phyloP scores from a whole-genome alignment of 23 tunicate species.

The Aplidium turbinatum region DNA sequence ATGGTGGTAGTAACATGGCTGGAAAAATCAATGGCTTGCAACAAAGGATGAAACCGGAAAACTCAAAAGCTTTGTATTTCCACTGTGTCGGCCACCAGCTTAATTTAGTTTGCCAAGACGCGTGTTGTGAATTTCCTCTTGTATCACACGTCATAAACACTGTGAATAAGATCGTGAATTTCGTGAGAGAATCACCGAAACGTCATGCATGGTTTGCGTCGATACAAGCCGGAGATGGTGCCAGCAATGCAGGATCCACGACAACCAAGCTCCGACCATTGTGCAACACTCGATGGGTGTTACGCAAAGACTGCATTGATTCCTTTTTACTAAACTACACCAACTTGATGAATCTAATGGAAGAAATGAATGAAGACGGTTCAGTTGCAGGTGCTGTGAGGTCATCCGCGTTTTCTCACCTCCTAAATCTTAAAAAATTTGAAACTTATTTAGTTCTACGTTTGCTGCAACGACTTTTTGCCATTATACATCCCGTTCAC shows the following conservation, averaged over 20 bases:
- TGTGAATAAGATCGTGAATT: constrained; percentile 25
- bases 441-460: neutral
- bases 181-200: constrained; percentile 19
- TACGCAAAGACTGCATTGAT: constrained; percentile 22
- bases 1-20: constrained; percentile 33
- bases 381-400: neutral
- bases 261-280: constrained; percentile 14
- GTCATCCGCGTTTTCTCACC: neutral
- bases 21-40: neutral
- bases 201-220: constrained; percentile 6
- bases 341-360: neutral
- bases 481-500: neutral
- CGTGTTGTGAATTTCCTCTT: neutral
- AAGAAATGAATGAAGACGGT: neutral
- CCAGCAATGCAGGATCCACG: neutral
- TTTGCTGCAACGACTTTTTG: neutral
- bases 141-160: constrained; percentile 6
- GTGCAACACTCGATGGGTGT: constrained; percentile 23
- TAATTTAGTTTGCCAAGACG: constrained; percentile 13
- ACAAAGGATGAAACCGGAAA: neutral
- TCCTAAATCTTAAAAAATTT: neutral
- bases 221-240: neutral
- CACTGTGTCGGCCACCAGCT: constrained; percentile 1
- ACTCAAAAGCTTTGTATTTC: constrained; percentile 6
- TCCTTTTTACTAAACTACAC: neutral